Base-by-base conservation (phyloP, 2,797 vertebrate species). In the Enteromius anoplus region DNA sequence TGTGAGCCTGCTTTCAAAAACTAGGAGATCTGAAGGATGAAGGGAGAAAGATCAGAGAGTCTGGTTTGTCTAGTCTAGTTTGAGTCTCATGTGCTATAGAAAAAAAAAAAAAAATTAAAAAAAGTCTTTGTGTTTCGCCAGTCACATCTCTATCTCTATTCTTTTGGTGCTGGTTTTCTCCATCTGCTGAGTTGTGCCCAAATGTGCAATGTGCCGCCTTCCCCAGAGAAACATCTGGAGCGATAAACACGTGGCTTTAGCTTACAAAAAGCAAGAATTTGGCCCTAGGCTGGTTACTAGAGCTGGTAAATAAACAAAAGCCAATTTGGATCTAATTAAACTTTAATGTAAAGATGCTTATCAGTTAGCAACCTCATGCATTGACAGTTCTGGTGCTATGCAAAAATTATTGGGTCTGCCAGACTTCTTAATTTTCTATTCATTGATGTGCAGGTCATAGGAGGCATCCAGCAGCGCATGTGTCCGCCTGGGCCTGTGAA, bases 51-150 rank as follows among this genome's bases (percentile, higher is more conserved):
- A 81, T 81, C 70, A 81, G 45, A 73, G 70, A 81, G 55, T 65
- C 66, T 49, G 60, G 58, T 65, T 81, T 81, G 58, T 81, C 70
- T 73, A 65, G 70, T 65, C 80, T 73, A 53, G 58, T 81, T 81
- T 53, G 70, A 65, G 34, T 65, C 45, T 65, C 45, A 15, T 73
- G 58, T 64, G 70, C 47, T 53, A 14, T n/a, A 42, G 40, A 47
- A 26, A 32, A 60, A 21, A 65, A 40, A 40, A 40, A 40, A 42
- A 66, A 23, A 37, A n/a, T n/a, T 26, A 1, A 40, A 40, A 45
- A 47, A 68, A 26, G 12, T 47, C 12, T 70, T 42, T 70, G n/a
- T 70, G n/a, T 66, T 66, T 78, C 34, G 45, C 55, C 37, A 65
- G 58, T 73, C 80, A 81, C 29, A 72, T 62, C 42, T 49, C 29